Evolutionary conservation across 2,888 invertebrate genomes (phyloP).

Genomic region (Lasius fuliginosus): DNA sequence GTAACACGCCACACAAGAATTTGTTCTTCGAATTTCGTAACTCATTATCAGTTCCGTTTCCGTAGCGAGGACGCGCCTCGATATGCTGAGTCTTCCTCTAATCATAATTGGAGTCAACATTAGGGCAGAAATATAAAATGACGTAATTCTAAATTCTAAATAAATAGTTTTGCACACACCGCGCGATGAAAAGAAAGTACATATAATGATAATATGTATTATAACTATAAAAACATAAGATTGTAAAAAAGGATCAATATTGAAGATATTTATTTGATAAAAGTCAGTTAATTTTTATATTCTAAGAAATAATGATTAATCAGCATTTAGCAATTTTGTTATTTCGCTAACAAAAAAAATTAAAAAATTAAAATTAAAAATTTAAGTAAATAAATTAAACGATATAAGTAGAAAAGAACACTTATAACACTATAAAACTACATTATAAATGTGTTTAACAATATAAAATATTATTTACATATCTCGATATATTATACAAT

Average conservation of each 20-base stretch:
- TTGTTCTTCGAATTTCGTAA: constrained; percentile 37
- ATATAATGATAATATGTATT: neutral
- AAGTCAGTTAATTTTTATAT: neutral
- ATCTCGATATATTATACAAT: neutral
- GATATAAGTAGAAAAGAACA: neutral
- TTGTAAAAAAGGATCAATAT: neutral
- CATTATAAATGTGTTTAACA: neutral
- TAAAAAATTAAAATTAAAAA: neutral
- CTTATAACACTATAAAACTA: neutral
- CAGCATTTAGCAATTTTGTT: neutral
- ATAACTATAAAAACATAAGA: neutral
- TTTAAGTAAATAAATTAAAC: neutral
- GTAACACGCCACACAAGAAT: constrained; percentile 22
- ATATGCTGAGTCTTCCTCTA: neutral
- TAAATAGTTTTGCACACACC: neutral
- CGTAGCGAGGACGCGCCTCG: neutral
- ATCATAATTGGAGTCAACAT: neutral
- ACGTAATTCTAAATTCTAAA: constrained; percentile 15
- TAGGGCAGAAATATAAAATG: constrained; percentile 22
- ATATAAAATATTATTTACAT: constrained; percentile 20
- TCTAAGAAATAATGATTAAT: constrained; percentile 6
- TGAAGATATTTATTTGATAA: neutral
- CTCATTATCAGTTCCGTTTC: constrained; percentile 21
- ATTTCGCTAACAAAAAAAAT: neutral
- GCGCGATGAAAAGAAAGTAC: neutral